Evolutionary conservation across 1,140 invertebrate species (phyloP).

Genomic region (Leucophenga varia): DNA sequence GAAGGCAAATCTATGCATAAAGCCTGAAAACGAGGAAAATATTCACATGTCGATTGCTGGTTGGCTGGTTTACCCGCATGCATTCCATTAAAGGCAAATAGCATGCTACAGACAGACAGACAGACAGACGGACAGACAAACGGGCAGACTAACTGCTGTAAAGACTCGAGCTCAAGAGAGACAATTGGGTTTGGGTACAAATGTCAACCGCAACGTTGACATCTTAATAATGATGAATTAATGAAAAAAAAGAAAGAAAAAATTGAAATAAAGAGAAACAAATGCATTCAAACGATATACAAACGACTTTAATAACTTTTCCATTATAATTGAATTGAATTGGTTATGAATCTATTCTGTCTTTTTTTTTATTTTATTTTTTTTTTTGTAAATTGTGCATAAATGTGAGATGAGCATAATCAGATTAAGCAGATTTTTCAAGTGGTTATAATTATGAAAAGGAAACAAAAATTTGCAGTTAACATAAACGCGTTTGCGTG

Average conservation of each 20-base stretch:
- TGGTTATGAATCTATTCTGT: constrained; percentile 29
- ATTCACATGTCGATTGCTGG: too few relatives aligned
- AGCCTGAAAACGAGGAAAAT: too few relatives aligned
- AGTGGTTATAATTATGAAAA: too few relatives aligned
- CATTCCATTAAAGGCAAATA: constrained; percentile 3
- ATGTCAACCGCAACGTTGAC: constrained; percentile 50
- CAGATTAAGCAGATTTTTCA: too few relatives aligned
- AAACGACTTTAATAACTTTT: constrained; percentile 39
- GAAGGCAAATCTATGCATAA: too few relatives aligned
- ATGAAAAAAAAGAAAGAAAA: constrained; percentile 47
- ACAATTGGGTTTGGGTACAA: constrained; percentile 21
- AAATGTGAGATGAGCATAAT: background rate
- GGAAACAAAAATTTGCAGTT: too few relatives aligned
- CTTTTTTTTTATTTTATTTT: constrained; percentile 12
- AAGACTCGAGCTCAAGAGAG: too few relatives aligned
- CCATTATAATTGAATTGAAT: constrained; percentile 27
- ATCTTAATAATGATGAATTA: constrained; percentile 54
- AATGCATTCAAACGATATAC: constrained; percentile 5
- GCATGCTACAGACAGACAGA: background rate
- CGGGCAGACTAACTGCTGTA: background rate
- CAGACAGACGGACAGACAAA: constrained; percentile 7
- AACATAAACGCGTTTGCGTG: constrained; percentile 17
- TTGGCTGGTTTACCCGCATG: constrained; percentile 47
- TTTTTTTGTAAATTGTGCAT: too few relatives aligned
- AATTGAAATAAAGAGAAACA: constrained; percentile 4